Conservation (phyloP, 2,113 vertebrate genomes). For the Podarcis raffonei region DNA sequence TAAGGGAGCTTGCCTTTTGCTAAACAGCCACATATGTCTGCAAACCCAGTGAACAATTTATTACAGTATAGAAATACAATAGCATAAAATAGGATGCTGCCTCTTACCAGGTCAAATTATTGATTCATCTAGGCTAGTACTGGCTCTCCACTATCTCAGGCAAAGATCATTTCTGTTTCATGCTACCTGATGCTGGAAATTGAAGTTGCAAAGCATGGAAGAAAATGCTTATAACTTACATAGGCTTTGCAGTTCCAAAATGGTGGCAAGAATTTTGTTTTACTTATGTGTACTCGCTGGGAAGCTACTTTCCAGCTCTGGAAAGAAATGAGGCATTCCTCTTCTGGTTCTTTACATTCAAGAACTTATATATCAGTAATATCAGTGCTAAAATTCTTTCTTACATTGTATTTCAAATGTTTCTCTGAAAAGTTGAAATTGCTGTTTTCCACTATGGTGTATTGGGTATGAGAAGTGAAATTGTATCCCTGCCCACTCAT, state of each 20-base stretch:
- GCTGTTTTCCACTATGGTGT: neutral
- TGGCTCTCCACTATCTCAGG: neutral
- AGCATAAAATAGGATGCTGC: neutral
- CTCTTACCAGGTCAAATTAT: neutral
- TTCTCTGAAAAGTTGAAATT: neutral
- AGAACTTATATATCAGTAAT: neutral
- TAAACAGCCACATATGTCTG: neutral
- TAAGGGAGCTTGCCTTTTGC: neutral
- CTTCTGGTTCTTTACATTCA: neutral
- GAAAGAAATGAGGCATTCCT: neutral
- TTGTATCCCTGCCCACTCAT: neutral
- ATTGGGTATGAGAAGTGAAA: neutral
- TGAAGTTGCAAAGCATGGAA: neutral
- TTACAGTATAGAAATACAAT: neutral
- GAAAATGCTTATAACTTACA: slow-evolving; percentile 9
- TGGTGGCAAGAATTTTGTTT: neutral
- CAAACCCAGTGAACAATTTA: neutral
- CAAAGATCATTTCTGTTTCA: neutral
- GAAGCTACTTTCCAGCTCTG: neutral
- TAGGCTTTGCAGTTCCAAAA: slow-evolving; percentile 5
- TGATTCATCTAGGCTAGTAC: neutral
- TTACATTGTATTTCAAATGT: neutral
- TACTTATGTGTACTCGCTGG: neutral
- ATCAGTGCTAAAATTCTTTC: neutral
- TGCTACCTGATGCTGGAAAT: neutral